Base-by-base conservation (phyloP, 1,140 invertebrate species). In the Drosophila grimshawi region DNA sequence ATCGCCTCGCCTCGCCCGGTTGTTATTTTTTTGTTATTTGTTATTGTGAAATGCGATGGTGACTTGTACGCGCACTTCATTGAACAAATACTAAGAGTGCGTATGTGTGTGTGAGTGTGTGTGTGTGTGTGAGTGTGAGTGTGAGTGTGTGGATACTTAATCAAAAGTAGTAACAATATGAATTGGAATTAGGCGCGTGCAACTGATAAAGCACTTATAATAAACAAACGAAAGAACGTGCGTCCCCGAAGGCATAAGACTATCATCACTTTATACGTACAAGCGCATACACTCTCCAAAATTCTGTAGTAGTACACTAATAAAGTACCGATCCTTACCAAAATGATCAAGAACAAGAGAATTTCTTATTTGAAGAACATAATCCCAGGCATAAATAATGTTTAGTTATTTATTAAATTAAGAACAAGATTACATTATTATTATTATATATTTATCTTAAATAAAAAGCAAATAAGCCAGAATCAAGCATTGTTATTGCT, bases 41-140 rank as follows among this genome's bases (percentile, higher is more conserved):
- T 79, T 79, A 80, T 79, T 79, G 76, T 74, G 77, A 79, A 79
- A 78, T 79, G 73, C 77, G 62, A 65, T 75, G 56, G 57, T 78
- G 68, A 78, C 65, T 72, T 66, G 32, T n/a, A 55, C 71, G 49
- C 29, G 49, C 77, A 78, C 63, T 78, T 80, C 65, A 71, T 80
- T 80, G 60, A 80, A 71, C 55, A 80, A 80, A 76, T 46, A 74
- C 61, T 46, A 27, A 6, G 6, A 5, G 19, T 2, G 29, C 57
- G 10, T 7, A 29, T 11, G 8, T n/a, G 41, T 32, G 6, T 8
- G 6, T 30, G 5, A 8, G 4, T 43, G n/a, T 55, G 5, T 5
- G 11, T 39, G 30, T 32, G 8, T 29, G 5, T 4, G 3, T 51
- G 3, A 5, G 30, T 51, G 5, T 61, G 11, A 37, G 32, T 61